Conservation (phyloP, 2,888 invertebrate genomes). For the Cephus runcator region DNA sequence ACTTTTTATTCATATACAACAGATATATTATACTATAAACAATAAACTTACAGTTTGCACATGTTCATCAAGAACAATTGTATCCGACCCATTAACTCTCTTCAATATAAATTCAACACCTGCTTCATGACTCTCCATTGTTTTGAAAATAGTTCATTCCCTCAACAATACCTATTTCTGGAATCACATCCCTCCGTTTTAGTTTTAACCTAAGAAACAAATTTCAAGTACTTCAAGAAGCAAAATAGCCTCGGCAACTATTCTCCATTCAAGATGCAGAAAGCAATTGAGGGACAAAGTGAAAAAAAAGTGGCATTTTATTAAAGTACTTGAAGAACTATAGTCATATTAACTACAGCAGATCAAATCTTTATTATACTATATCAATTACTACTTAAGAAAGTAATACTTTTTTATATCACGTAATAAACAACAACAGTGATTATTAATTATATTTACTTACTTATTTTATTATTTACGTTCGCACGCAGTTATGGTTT, state of each 20-base stretch:
- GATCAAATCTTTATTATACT: background rate
- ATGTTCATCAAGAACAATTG: background rate
- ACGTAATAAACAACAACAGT: background rate
- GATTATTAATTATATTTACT: background rate
- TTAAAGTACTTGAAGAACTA: background rate
- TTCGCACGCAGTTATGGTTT: background rate
- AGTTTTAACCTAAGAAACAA: background rate
- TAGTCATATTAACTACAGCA: too few relatives aligned
- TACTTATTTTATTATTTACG: background rate
- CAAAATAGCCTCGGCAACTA: background rate
- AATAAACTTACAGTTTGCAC: constrained; percentile 1
- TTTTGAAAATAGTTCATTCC: background rate
- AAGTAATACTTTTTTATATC: background rate
- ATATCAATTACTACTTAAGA: background rate
- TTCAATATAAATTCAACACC: background rate
- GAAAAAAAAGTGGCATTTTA: background rate
- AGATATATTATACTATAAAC: background rate
- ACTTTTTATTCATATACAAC: background rate
- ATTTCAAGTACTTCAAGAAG: background rate
- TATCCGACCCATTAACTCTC: background rate
- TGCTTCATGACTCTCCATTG: background rate
- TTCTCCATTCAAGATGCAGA: background rate
- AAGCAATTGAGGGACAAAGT: background rate
- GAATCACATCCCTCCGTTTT: background rate
- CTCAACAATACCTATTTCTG: background rate